Evolutionary conservation across 2,888 invertebrate species (phyloP), one percentile per base, ranked within the genome.

Genomic region (Heliconius sara): DNA sequence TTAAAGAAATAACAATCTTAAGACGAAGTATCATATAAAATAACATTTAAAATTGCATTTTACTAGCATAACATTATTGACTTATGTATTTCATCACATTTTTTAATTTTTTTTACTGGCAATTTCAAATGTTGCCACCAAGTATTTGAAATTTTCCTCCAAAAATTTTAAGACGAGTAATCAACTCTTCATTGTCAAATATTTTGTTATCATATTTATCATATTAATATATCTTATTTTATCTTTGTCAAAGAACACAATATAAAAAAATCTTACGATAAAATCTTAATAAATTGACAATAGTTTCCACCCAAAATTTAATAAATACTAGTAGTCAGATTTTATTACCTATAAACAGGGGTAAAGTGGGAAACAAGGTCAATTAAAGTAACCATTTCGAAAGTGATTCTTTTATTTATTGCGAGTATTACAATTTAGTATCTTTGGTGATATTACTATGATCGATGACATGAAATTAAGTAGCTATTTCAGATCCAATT

Each of bases 381-480:
- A 87, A 88, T 87, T 89, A 87, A 88, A 81, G 84, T 86, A 78
- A 66, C 77, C 80, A 82, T 89, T 89, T 91, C 87, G 88, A 92
- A 93, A 90, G 91, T 92, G 90, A 91, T 91, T 87, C 25, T 47
- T 91, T 91, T 90, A 91, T 92, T 92, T 85, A 90, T 91, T 91
- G 92, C 87, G 92, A 93, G 90, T 93, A 92, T 93, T 93, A 92
- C 91, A 91, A 91, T 91, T 90, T 88, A 89, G 89, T 91, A 91
- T 94, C 94, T 94, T 94, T 94, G 94, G 94, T 93, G 93, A 93
- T 83, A 89, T 89, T 90, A 89, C 84, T 89, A 88, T 90, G 87
- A 88, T 88, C 83, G 88, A 85, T 85, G 84, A 85, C 86, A 86
- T 85, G 84, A 84, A 78, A 83, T 84, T 83, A 82, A 82, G 81